phyloP scores from a whole-genome alignment of 2,797 vertebrate genomes.

The Falco berigora region DNA sequence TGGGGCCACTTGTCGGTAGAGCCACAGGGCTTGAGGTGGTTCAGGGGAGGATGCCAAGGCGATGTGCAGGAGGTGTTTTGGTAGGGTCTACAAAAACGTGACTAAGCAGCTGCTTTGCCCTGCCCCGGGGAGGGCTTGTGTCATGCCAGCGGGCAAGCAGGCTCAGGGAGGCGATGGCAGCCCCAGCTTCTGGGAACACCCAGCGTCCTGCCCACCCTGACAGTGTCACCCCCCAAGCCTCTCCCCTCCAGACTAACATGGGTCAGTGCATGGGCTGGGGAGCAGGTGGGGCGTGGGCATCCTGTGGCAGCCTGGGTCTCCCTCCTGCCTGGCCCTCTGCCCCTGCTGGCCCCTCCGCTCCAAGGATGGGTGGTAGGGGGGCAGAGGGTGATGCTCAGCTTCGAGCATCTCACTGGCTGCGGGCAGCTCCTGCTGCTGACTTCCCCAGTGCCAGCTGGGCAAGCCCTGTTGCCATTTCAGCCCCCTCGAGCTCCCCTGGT shows the following conservation, averaged over 20 bases:
- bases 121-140: not conserved
- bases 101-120: not conserved
- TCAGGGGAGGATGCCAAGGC: not conserved
- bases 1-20: rapidly evolving
- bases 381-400: not conserved
- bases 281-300: rapidly evolving
- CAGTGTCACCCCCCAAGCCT: not conserved
- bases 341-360: not conserved
- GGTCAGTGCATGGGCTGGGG: not conserved
- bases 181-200: not conserved
- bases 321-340: not conserved
- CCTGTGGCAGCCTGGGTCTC: not conserved
- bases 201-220: not conserved
- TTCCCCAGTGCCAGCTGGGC: not conserved
- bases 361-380: rapidly evolving
- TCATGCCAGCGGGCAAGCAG: not conserved
- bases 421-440: not conserved
- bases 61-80: not conserved
- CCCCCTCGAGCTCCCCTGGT: rapidly evolving
- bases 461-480: rapidly evolving
- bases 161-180: not conserved
- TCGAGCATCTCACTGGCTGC: rapidly evolving
- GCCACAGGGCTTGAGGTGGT: not conserved
- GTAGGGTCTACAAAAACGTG: not conserved
- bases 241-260: not conserved